Base-by-base conservation (phyloP, 2,888 invertebrate genomes). In the Campaea margaritaria region DNA sequence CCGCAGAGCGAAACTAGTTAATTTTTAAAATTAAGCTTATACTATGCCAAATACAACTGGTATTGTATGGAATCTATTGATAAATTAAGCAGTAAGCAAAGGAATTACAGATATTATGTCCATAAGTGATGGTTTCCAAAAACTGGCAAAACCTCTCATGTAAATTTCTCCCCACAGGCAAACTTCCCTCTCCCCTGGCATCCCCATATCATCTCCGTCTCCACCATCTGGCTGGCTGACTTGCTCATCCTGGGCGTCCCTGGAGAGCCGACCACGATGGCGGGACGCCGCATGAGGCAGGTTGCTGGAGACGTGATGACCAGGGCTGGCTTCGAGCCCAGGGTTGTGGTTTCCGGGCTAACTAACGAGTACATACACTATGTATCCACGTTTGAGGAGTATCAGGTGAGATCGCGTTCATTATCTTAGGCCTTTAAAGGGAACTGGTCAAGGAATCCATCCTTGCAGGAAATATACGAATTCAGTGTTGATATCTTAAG, bases 191-290 rank as follows among this genome's bases (percentile, higher is more conserved):
- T 96, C 64, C 93, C 94, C 0, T 98, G 97, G 98, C 96, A 96
- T 73, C 96, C 97, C 0, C 90, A 90, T 54, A 93, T 96, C 16
- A 94, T 96, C 1, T 95, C 96, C 0, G 94, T 95, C 0, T 96
- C 97, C 69, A 80, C 97, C 1, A 89, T 96, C 0, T 85, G 94
- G 79, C 86, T 97, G 10, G 97, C 96, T 0, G 94, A 95, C 61
- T 86, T 96, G 21, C 94, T 93, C 0, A 84, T 96, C 27, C 93
- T 94, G n/a, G 96, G 95, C 0, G 95, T 97, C 0, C 97, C 97
- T 0, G 97, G 96, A 0, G 97, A 98, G 86, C 96, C 97, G 74
- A 97, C 97, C 51, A 97, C 97, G 0, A 97, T 97, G 97, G 93
- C 97, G 0, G 97, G 97, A 0, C 91, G 97, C 50, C 89, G 96